Evolutionary conservation across 2,113 vertebrate genomes (phyloP).

Genomic region (Siphamia tubifer): DNA sequence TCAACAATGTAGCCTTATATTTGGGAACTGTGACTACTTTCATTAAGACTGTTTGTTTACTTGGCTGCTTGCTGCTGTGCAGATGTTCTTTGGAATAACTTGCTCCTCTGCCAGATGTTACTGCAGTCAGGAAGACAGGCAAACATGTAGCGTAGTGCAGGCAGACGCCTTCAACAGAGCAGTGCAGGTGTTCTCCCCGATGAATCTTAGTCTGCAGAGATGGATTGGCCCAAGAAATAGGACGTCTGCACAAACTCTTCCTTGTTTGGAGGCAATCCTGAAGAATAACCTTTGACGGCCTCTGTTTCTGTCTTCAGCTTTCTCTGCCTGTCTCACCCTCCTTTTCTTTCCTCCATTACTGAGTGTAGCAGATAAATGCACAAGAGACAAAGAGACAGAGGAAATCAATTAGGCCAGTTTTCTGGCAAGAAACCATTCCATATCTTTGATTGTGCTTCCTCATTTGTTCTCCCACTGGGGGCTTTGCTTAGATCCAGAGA

Average conservation of each 20-base stretch:
- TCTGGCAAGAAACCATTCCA: slow-evolving; percentile 29
- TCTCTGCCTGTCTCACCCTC: background rate
- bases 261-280: background rate
- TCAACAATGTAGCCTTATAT: slow-evolving; percentile 33
- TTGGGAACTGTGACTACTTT: slow-evolving; percentile 43
- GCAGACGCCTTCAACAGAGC: slow-evolving; percentile 5
- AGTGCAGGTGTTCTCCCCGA: slow-evolving; percentile 60
- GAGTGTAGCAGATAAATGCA: slow-evolving; percentile 11
- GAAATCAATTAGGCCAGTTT: slow-evolving; percentile 64
- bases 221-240: slow-evolving; percentile 19
- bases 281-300: slow-evolving; percentile 37
- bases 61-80: slow-evolving; percentile 54
- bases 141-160: background rate
- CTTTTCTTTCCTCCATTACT: slow-evolving; percentile 7
- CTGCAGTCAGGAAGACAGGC: slow-evolving; percentile 33
- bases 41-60: slow-evolving; percentile 46
- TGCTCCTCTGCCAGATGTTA: slow-evolving; percentile 65
- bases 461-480: slow-evolving; percentile 40
- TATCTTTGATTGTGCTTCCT: slow-evolving; percentile 40
- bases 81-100: slow-evolving; percentile 64
- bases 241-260: slow-evolving; percentile 32
- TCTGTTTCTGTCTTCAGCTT: slow-evolving; percentile 7
- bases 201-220: slow-evolving; percentile 39
- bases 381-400: slow-evolving; percentile 49
- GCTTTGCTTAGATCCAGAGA: slow-evolving; percentile 39